Conservation (phyloP, 2,888 invertebrate species). For the Leptinotarsa juncta region DNA sequence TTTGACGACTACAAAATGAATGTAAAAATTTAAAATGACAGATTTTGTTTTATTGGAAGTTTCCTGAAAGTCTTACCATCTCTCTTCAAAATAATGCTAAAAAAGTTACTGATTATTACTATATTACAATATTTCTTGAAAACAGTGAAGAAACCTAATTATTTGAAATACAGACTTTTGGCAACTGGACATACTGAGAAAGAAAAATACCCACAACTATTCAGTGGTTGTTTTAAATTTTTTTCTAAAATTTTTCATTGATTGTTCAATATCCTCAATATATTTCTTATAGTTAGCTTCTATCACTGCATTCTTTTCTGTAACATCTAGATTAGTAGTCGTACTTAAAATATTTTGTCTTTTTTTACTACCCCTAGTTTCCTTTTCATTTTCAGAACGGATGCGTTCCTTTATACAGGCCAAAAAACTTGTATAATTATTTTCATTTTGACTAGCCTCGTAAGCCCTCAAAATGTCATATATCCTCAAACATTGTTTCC, state of each 20-base stretch:
- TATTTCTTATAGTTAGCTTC: slow-evolving; percentile 48
- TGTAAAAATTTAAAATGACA: no score
- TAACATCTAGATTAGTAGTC: slow-evolving; percentile 27
- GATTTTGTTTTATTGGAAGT: no score
- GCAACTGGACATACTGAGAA: background rate
- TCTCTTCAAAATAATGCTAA: no score
- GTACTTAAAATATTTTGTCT: slow-evolving; percentile 43
- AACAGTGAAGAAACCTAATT: no score
- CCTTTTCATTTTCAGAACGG: slow-evolving; percentile 38
- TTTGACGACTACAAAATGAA: no score
- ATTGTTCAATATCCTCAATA: slow-evolving; percentile 47
- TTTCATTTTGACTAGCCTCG: slow-evolving; percentile 43
- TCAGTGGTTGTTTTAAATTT: background rate
- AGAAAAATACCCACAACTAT: background rate
- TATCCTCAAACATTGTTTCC: slow-evolving; percentile 51
- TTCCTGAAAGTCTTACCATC: no score
- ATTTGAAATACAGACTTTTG: no score
- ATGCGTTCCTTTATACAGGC: slow-evolving; percentile 50
- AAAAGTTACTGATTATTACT: no score
- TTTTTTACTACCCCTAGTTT: slow-evolving; percentile 44
- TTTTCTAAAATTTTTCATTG: slow-evolving; percentile 39
- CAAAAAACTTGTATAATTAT: slow-evolving; percentile 43
- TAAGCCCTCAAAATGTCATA: slow-evolving; percentile 54
- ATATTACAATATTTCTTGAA: no score
- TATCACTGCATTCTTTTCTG: slow-evolving; percentile 39